phyloP scores from a whole-genome alignment of 2,888 invertebrate species.

The Zeuzera pyrina region DNA sequence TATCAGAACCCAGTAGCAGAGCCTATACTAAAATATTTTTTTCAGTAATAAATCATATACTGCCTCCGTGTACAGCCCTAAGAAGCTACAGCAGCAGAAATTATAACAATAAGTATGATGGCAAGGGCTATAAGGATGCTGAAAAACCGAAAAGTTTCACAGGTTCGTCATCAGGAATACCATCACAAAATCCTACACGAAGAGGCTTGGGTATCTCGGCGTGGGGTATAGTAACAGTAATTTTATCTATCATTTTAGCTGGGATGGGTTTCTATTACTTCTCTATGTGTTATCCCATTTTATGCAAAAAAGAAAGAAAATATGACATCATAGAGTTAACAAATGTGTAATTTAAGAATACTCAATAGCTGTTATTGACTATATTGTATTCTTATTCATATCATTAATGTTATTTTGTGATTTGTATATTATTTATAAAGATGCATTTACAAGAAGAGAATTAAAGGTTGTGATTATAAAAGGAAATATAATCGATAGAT shows the following conservation, averaged over 20 bases:
- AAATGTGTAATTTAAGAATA: constrained; percentile 23
- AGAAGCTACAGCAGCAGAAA: constrained; percentile 21
- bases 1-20: too few species aligned
- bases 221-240: constrained; percentile 75
- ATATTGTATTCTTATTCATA: too few species aligned
- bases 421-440: background rate
- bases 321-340: constrained; percentile 72
- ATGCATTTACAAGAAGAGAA: too few species aligned
- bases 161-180: constrained; percentile 32
- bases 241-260: constrained; percentile 62
- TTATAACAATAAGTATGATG: constrained; percentile 12
- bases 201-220: constrained; percentile 73
- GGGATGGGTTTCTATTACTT: constrained; percentile 75
- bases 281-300: constrained; percentile 76
- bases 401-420: too few species aligned
- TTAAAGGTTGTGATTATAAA: too few species aligned
- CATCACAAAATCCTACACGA: constrained; percentile 32
- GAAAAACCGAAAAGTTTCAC: constrained; percentile 25
- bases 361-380: background rate
- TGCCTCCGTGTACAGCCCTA: constrained; percentile 29
- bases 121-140: constrained; percentile 18
- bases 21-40: too few species aligned
- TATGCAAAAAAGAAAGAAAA: constrained; percentile 69
- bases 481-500: too few species aligned
- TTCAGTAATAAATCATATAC: constrained; percentile 9